Percentiles rank a stretch among this genome's conserved stretches.
These are phyloP conservation scores for Tenebrio molitor DNA, from an alignment of 1,140 invertebrate species.

Conservation along the genomic window DNA sequence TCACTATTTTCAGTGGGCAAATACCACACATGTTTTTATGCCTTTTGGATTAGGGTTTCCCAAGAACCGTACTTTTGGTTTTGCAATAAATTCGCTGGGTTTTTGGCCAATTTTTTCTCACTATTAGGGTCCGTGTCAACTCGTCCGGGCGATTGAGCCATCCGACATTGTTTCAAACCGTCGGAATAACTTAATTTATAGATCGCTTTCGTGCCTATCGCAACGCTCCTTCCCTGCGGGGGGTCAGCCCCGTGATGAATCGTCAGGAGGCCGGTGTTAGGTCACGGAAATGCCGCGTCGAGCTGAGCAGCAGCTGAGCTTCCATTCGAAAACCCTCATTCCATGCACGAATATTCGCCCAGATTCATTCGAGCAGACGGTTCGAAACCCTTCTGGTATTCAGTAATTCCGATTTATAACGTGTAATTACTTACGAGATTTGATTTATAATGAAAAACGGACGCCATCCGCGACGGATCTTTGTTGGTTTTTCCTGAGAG, in stretches of 20 bases:
- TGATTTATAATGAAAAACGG: conserved; percentile 11
- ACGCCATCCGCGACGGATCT: background rate
- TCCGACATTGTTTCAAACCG: conserved; percentile 10
- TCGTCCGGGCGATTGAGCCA: conserved; percentile 3
- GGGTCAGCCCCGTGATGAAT: conserved; percentile 24
- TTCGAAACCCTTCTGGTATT: conserved; percentile 3
- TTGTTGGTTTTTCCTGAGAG: background rate
- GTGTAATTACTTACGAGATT: conserved; percentile 10
- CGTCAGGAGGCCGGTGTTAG: conserved; percentile 5
- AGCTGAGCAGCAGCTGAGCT: conserved; percentile 22
- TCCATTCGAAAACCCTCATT: conserved; percentile 4
- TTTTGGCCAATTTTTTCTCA: too few relatives aligned
- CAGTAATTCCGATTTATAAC: conserved; percentile 12
- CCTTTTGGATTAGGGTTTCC: too few relatives aligned
- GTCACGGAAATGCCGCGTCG: conserved; percentile 23
- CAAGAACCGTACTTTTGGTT: too few relatives aligned
- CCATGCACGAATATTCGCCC: conserved; percentile 3
- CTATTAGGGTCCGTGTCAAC: too few relatives aligned
- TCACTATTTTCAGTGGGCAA: too few relatives aligned
- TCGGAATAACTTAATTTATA: conserved; percentile 29
- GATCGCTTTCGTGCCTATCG: conserved; percentile 32
- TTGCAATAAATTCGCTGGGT: too few relatives aligned
- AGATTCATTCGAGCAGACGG: conserved; percentile 2
- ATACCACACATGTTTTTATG: too few relatives aligned
- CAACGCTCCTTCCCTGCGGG: background rate